Conservation (phyloP, 2,113 vertebrate species). For the Catharus fuscescens region DNA sequence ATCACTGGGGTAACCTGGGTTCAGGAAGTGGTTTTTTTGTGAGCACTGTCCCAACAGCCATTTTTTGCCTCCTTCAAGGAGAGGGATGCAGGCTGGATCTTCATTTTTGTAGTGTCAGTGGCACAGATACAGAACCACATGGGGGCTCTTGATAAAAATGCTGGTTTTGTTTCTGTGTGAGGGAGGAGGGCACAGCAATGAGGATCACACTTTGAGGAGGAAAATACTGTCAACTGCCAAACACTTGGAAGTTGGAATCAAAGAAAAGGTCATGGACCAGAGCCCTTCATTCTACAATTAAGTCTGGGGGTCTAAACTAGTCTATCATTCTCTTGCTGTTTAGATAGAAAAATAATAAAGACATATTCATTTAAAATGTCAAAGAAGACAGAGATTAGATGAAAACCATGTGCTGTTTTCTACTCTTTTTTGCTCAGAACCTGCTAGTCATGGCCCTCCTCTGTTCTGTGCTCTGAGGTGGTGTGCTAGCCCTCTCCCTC, state of each 20-base stretch:
- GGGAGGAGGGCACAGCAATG: neutral
- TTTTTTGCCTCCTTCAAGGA: neutral
- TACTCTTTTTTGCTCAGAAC: neutral
- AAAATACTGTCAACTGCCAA: neutral
- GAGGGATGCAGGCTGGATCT: neutral
- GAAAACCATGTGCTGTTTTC: neutral
- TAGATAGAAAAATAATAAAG: neutral
- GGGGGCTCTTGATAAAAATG: neutral
- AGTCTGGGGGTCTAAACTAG: neutral
- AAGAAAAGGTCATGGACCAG: neutral
- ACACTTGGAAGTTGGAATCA: neutral
- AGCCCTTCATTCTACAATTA: neutral
- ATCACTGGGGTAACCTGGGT: neutral
- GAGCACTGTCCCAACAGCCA: neutral
- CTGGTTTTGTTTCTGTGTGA: neutral
- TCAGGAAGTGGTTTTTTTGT: neutral
- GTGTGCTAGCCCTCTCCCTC: neutral
- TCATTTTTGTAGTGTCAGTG: neutral
- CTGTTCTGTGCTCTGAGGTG: neutral
- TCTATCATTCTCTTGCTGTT: neutral
- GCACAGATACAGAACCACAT: neutral
- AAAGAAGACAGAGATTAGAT: neutral
- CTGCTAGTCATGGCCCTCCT: neutral
- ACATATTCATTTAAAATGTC: neutral
- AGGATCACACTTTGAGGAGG: neutral